Evolutionary conservation across 2,113 vertebrate species (phyloP).

Genomic region (Xenotilapia flavipinnis): DNA sequence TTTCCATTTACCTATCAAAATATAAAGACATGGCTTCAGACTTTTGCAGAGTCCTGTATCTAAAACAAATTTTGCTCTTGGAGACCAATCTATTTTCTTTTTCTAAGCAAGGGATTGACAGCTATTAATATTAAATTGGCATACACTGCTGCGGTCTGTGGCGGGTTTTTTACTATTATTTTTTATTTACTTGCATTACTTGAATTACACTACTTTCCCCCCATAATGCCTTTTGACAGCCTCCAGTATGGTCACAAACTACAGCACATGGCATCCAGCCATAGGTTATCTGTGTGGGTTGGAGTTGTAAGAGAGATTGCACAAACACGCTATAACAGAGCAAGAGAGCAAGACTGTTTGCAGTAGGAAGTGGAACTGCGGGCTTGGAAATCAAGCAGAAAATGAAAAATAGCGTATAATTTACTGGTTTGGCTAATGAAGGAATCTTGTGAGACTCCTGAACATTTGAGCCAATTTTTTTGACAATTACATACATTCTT

Average conservation of each 20-base stretch:
- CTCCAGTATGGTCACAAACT: neutral
- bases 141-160: neutral
- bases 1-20: neutral
- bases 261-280: neutral
- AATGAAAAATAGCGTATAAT: neutral
- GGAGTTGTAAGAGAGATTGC: neutral
- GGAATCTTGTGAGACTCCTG: neutral
- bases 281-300: slow-evolving; percentile 20
- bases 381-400: neutral
- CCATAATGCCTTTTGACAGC: neutral
- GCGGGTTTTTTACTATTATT: neutral
- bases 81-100: neutral
- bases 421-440: neutral
- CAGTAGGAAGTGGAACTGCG: neutral
- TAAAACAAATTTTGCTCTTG: neutral
- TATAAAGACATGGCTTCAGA: neutral
- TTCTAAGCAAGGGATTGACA: neutral
- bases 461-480: neutral
- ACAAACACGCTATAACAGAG: neutral
- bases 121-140: neutral
- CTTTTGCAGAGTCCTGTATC: neutral
- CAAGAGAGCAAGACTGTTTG: neutral
- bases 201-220: neutral
- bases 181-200: neutral
- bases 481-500: neutral